phyloP scores from a whole-genome alignment of 2,113 vertebrate genomes.

The Rana temporaria region DNA sequence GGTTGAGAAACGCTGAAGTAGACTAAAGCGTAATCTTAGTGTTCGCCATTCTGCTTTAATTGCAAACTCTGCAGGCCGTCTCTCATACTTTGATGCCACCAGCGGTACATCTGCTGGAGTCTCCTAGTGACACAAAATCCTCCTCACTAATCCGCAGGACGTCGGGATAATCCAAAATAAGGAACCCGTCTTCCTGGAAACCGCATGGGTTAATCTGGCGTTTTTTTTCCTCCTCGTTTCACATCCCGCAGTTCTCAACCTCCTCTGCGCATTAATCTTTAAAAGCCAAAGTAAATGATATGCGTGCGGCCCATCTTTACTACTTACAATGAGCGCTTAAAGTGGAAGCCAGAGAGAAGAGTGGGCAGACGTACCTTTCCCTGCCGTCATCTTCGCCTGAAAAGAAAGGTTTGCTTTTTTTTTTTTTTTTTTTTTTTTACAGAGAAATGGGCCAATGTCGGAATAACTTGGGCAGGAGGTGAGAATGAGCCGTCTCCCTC shows the following conservation, averaged over 20 bases:
- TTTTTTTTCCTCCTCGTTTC: background rate
- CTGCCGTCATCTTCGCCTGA: background rate
- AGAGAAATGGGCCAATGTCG: too few relatives aligned
- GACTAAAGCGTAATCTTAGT: too few relatives aligned
- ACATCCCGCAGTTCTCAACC: background rate
- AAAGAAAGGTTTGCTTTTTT: too few relatives aligned
- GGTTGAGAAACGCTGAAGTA: too few relatives aligned
- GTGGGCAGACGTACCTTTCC: background rate
- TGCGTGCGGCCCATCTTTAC: background rate
- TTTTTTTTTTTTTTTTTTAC: background rate
- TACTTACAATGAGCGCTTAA: background rate
- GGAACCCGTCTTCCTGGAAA: background rate
- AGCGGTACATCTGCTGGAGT: too few relatives aligned
- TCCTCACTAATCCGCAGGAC: background rate
- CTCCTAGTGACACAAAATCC: background rate
- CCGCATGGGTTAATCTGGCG: background rate
- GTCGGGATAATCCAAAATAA: background rate
- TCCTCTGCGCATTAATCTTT: constrained; percentile 9
- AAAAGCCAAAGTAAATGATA: constrained; percentile 30
- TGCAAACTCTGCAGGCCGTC: too few relatives aligned
- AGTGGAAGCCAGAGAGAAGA: too few relatives aligned
- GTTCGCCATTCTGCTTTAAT: too few relatives aligned
- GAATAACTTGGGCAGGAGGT: background rate
- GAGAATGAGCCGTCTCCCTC: too few relatives aligned
- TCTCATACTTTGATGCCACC: too few relatives aligned